A percentile compares a stretch with the other conserved stretches of the same genome.
Evolutionary conservation across 2,113 vertebrate species (phyloP).

Genomic region (Hypocryptadius cinnamomeus): DNA sequence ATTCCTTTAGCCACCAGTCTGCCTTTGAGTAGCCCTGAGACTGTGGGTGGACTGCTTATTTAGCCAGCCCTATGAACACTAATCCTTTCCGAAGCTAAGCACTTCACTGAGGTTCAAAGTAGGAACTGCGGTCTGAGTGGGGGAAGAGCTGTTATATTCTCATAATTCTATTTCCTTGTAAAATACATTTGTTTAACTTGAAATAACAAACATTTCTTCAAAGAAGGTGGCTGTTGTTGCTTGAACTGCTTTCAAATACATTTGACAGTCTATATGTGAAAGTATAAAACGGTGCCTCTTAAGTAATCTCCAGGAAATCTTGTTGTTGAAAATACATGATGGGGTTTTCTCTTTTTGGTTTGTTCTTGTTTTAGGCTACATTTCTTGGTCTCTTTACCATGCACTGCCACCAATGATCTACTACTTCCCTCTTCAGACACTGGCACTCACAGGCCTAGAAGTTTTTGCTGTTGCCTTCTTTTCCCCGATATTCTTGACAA

Average conservation of each 20-base stretch:
- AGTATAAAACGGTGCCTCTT: not conserved
- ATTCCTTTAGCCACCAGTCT: rapidly evolving
- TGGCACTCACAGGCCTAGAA: constrained; percentile 69
- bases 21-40: not conserved
- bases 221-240: not conserved
- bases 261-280: not conserved
- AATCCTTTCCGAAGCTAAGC: not conserved
- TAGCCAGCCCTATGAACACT: not conserved
- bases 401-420: constrained; percentile 67
- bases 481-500: constrained; percentile 54
- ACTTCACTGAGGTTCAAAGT: not conserved
- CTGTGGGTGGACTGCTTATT: not conserved
- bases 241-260: not conserved
- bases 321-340: not conserved
- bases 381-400: constrained; percentile 73
- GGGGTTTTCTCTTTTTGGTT: not conserved
- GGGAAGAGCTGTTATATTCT: not conserved
- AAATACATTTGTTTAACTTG: not conserved
- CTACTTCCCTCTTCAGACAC: constrained; percentile 73
- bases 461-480: constrained; percentile 46
- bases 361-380: constrained; percentile 40
- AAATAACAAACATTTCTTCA: not conserved
- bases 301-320: not conserved
- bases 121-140: not conserved
- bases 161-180: not conserved